A percentile compares a stretch with the other conserved stretches of the same genome.
These are phyloP conservation scores for Pipra filicauda DNA, from an alignment of 2,113 vertebrate species.

Conservation along the genomic window DNA sequence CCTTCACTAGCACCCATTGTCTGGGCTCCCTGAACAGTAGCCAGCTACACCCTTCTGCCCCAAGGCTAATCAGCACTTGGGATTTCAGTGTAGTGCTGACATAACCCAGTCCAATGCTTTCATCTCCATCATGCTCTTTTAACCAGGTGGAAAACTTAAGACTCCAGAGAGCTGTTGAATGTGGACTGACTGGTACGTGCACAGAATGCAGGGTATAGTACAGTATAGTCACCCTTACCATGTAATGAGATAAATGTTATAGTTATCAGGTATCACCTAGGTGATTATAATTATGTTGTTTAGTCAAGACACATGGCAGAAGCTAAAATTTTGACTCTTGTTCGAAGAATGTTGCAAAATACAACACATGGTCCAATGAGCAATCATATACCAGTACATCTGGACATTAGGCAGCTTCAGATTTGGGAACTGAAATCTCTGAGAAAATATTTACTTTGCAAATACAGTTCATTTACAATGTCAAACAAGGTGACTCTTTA, in stretches of 20 bases:
- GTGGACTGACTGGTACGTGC: neutral
- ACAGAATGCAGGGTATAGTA: neutral
- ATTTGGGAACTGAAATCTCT: slow-evolving; percentile 40
- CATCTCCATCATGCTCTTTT: neutral
- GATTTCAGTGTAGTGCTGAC: neutral
- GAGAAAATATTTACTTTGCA: slow-evolving; percentile 58
- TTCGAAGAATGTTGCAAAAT: slow-evolving; percentile 1
- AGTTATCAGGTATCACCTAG: neutral
- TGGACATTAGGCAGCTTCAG: neutral
- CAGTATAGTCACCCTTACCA: neutral
- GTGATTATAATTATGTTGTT: neutral
- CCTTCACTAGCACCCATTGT: neutral
- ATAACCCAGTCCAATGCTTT: neutral
- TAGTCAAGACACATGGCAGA: neutral
- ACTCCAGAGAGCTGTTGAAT: neutral
- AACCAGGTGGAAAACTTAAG: neutral
- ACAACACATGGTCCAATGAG: neutral
- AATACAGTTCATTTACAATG: slow-evolving; percentile 29
- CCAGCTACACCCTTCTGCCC: neutral
- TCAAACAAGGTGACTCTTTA: slow-evolving; percentile 33
- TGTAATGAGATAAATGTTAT: neutral
- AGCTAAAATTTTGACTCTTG: neutral
- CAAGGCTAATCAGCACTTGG: neutral
- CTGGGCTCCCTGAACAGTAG: neutral
- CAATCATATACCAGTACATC: neutral